Evolutionary conservation across 1,140 invertebrate genomes (phyloP), one percentile per base, ranked within the genome.

Genomic region (Zaprionus ghesquierei): DNA sequence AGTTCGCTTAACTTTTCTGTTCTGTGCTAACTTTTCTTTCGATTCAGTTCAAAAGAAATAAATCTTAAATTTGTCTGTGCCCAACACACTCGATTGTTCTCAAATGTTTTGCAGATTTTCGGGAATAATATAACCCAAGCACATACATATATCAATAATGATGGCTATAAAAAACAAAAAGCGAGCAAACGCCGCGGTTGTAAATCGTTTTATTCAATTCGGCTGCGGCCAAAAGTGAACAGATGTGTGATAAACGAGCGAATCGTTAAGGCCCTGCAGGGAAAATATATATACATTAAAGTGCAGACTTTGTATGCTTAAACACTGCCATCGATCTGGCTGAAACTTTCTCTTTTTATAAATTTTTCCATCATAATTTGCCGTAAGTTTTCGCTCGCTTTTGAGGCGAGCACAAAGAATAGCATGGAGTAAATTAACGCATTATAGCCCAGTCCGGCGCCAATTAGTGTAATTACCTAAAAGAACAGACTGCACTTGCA

Each of bases 391-490:
- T 25, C 49, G 49, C 25, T 53, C 9, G 29, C n/a, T 51, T 29
- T 31, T 18, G 61, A 15, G 35, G 35, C 49, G 8, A 35, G 59
- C 27, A 38, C 66, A 44, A 35, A 55, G 51, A 44, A 58, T 38
- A 1, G n/a, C n/a, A 49, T 20, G 29, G 65, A 71, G 77, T 78
- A 87, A 86, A 81, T 86, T 71, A 86, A 76, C 50, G 75, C 79
- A 89, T 79, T 58, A 46, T 73, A 58, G 46, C 27, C 54, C 49
- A 51, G 12, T 41, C 33, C 15, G 53, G 33, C 55, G 75, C 70
- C 82, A 86, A 86, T 86, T 86, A 86, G 82, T 68, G 81, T 82
- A 86, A 86, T 86, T 86, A 74, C 68, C 68, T 66, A 72, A 61
- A 69, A 81, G 79, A 76, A 56, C 56, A 68, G 20, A 29, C n/a